These are phyloP conservation scores for Orthosia cruda DNA, from an alignment of 2,888 invertebrate genomes.

Conservation along the genomic window DNA sequence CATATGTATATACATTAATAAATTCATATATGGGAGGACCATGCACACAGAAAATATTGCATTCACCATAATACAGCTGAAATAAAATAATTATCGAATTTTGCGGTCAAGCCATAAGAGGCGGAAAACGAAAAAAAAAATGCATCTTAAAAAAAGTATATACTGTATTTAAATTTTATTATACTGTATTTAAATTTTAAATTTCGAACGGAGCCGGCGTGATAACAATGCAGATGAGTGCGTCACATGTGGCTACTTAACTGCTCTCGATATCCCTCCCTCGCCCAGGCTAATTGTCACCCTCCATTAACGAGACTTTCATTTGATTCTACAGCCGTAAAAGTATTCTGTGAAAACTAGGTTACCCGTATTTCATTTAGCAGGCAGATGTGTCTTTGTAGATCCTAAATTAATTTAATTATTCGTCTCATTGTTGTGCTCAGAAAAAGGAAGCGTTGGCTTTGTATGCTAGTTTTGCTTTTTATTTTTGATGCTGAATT, in stretches of 20 bases:
- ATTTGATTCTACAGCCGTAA: conserved; percentile 11
- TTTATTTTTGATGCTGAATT: conserved; percentile 17
- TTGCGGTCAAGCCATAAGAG: conserved; percentile 15
- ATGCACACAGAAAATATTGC: no score
- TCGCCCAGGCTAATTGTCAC: conserved; percentile 77
- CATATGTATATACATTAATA: no score
- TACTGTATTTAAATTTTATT: conserved; percentile 26
- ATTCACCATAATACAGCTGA: not conserved
- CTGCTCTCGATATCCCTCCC: conserved; percentile 43
- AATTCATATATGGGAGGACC: no score
- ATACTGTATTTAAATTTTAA: conserved; percentile 87
- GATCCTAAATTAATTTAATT: conserved; percentile 50
- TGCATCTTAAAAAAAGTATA: conserved; percentile 76
- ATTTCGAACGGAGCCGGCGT: conserved; percentile 81
- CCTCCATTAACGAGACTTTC: conserved; percentile 48
- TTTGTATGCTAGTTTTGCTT: conserved; percentile 44
- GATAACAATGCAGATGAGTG: conserved; percentile 88
- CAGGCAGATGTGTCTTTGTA: conserved; percentile 39
- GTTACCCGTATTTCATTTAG: conserved; percentile 32
- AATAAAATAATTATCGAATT: not conserved
- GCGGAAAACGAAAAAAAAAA: conserved; percentile 20
- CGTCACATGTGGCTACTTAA: conserved; percentile 80
- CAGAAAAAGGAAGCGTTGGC: conserved; percentile 36
- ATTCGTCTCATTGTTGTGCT: conserved; percentile 52
- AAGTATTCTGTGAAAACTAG: conserved; percentile 20